Base-by-base conservation (phyloP, 2,797 vertebrate species). In the Hipposideros larvatus region DNA sequence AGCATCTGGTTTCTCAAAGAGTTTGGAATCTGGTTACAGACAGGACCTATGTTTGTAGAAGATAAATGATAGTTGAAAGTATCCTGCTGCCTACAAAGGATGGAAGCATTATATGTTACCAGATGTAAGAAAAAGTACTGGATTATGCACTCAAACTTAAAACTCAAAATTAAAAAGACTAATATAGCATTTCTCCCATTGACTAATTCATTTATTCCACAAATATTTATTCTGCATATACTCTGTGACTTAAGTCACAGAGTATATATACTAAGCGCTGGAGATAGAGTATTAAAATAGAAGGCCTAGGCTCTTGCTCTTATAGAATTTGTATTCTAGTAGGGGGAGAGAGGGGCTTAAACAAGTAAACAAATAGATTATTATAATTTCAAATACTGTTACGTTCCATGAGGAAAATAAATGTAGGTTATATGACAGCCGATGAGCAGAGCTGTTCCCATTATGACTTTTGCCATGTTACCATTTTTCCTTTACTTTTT, bases 1-100 rank as follows among this genome's bases (percentile, higher is more conserved):
- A 93, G 22, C 43, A 73, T 95, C 91, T 96, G 90, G 77, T 92
- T 92, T 95, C 87, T 94, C 21, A 31, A 78, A 65, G 70, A 97
- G 57, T 61, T 83, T 83, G 24, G 57, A 87, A 37, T 92, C 71
- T 96, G 86, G 80, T 95, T 98, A 77, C 57, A 83, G 73, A 85
- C 8, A 77, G 71, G 34, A 63, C 75, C 87, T 75, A 90, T 7
- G 31, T 59, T 14, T 51, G 43, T 51, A 48, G n/a, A 82, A 77
- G 22, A 68, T 93, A 96, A 93, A 86, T 90, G 90, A 91, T 16
- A 26, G 5, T 82, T 92, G 77, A 82, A 66, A 94, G 66, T 57
- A 59, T 84, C 65, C 66, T 84, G 51, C 46, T 77, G 24, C 18
- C 16, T 87, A 66, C 11, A 94, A 93, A 61, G 55, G 28, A 16